Evolutionary conservation across 2,797 vertebrate genomes (phyloP).

Genomic region (Schizopygopsis malacanthus): DNA sequence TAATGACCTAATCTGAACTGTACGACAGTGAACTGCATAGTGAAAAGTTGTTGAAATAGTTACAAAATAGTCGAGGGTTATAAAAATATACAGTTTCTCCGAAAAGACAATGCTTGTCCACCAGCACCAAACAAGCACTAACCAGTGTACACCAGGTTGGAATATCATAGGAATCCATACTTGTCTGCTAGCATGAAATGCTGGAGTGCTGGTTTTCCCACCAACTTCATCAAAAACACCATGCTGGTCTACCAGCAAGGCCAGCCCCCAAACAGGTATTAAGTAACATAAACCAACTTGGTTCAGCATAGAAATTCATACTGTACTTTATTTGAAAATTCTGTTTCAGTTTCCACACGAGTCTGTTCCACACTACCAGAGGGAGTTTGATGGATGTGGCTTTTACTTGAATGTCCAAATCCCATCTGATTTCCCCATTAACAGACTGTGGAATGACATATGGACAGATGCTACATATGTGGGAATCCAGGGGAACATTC

Average conservation of each 20-base stretch:
- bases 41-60: neutral
- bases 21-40: neutral
- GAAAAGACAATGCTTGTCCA: neutral
- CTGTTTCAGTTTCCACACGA: neutral
- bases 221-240: neutral
- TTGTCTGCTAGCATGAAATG: neutral
- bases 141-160: neutral
- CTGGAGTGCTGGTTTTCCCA: neutral
- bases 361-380: neutral
- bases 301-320: neutral
- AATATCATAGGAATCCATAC: neutral
- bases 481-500: conserved; percentile 2
- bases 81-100: neutral
- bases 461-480: conserved; percentile 11
- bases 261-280: neutral
- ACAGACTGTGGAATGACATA: conserved; percentile 5
- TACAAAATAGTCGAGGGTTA: neutral
- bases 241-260: neutral
- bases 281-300: neutral
- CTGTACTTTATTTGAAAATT: neutral
- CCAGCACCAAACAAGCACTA: neutral
- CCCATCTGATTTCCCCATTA: conserved; percentile 24
- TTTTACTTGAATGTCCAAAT: neutral
- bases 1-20: neutral
- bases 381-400: neutral